These are phyloP conservation scores for Mola mola DNA, from an alignment of 2,113 vertebrate genomes.

Conservation along the genomic window DNA sequence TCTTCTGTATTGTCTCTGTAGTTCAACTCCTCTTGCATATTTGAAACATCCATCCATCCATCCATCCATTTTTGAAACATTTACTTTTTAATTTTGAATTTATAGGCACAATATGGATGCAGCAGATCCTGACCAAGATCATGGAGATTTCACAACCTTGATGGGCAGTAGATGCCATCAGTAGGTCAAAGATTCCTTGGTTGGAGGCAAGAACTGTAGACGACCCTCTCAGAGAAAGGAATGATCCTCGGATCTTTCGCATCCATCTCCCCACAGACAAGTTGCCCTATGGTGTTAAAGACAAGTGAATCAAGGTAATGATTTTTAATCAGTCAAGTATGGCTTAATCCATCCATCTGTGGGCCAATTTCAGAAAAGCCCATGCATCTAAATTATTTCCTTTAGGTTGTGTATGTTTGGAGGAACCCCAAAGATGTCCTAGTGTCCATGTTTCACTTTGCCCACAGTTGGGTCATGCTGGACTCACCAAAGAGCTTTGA, in stretches of 20 bases:
- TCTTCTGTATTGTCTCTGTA: too few relatives aligned
- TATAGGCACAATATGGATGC: constrained; percentile 5
- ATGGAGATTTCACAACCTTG: background rate
- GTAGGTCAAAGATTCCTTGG: background rate
- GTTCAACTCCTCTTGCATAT: background rate
- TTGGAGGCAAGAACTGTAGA: background rate
- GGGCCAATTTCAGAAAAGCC: background rate
- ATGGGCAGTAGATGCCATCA: background rate
- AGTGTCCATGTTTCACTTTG: constrained; percentile 12
- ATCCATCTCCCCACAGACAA: constrained; percentile 9
- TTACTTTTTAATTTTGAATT: too few relatives aligned
- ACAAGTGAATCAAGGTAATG: background rate
- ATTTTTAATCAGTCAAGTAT: background rate
- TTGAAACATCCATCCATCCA: too few relatives aligned
- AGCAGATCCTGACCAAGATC: constrained; percentile 17
- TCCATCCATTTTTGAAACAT: too few relatives aligned
- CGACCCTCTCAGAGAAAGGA: background rate
- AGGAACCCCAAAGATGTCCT: constrained; percentile 25
- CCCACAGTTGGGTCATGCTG: background rate
- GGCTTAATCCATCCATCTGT: background rate
- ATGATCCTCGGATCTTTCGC: background rate
- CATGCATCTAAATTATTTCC: background rate
- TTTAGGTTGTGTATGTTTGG: constrained; percentile 27
- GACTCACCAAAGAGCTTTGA: constrained; percentile 18
- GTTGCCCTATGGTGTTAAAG: constrained; percentile 7